Evolutionary conservation across 2,113 vertebrate species (phyloP).

Genomic region (Mungos mungo): DNA sequence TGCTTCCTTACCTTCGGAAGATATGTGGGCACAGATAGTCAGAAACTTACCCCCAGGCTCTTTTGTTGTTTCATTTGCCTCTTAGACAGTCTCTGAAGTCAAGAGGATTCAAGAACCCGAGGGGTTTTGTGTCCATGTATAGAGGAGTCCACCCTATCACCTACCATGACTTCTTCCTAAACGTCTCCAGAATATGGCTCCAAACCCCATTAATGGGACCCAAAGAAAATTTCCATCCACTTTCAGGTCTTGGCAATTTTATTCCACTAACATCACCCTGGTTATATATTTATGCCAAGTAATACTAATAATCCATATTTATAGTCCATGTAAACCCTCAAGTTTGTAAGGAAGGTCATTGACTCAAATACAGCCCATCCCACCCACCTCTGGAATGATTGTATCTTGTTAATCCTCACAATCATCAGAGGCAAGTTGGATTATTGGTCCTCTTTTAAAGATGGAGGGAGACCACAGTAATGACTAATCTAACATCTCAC

Average conservation of each 20-base stretch:
- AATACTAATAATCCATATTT: constrained; percentile 24
- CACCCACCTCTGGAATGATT: neutral
- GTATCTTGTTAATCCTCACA: neutral
- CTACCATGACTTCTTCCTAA: neutral
- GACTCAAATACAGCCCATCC: neutral
- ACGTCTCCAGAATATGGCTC: neutral
- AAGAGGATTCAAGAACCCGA: neutral
- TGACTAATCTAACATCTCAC: neutral
- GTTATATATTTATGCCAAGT: too few species aligned
- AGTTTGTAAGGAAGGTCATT: constrained; percentile 21
- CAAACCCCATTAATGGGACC: fast-evolving
- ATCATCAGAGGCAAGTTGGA: neutral
- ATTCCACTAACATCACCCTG: neutral
- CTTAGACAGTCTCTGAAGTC: neutral
- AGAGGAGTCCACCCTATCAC: too few species aligned
- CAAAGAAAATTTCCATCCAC: neutral
- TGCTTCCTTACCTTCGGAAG: neutral
- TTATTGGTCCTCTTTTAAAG: neutral
- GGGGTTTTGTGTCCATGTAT: neutral
- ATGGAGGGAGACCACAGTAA: neutral
- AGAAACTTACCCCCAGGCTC: neutral
- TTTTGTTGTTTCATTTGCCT: neutral
- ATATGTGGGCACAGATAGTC: neutral
- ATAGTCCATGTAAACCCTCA: neutral
- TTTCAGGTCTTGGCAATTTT: neutral